These are phyloP conservation scores for Mus minutoides DNA, from an alignment of 2,797 vertebrate genomes.

Conservation along the genomic window DNA sequence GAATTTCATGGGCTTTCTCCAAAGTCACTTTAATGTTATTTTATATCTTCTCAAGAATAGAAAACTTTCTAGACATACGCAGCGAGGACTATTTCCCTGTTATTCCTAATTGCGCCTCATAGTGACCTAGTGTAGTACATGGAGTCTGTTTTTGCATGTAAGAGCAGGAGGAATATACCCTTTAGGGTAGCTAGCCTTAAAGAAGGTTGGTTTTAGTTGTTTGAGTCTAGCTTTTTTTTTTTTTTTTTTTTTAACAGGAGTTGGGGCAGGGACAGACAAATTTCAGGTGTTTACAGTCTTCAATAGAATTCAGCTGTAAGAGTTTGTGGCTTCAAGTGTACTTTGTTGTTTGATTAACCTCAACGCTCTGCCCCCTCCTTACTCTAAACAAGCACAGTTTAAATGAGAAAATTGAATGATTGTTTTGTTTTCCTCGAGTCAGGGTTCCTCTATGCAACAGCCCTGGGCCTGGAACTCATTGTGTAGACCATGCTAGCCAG, in stretches of 20 bases:
- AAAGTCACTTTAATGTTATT: slow-evolving; percentile 66
- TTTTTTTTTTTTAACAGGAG: neutral
- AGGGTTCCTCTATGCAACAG: neutral
- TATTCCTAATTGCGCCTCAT: neutral
- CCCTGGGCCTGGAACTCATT: neutral
- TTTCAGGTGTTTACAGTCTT: slow-evolving; percentile 12
- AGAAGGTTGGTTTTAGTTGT: slow-evolving; percentile 7
- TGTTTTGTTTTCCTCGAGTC: neutral
- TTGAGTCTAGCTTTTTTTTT: neutral
- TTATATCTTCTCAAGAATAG: slow-evolving; percentile 38
- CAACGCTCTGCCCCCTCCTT: neutral
- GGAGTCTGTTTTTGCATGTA: neutral
- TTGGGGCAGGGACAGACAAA: neutral
- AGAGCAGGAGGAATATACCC: neutral
- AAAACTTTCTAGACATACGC: neutral
- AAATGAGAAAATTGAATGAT: neutral
- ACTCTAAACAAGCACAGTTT: neutral
- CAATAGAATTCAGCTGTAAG: neutral
- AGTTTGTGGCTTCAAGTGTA: slow-evolving; percentile 45
- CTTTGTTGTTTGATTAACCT: neutral
- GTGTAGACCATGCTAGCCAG: neutral
- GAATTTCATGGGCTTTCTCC: slow-evolving; percentile 67
- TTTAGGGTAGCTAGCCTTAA: neutral
- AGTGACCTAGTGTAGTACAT: neutral
- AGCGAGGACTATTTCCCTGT: slow-evolving; percentile 14